phyloP scores from a whole-genome alignment of 2,113 vertebrate species.

The Rhynchopsitta pachyrhyncha region DNA sequence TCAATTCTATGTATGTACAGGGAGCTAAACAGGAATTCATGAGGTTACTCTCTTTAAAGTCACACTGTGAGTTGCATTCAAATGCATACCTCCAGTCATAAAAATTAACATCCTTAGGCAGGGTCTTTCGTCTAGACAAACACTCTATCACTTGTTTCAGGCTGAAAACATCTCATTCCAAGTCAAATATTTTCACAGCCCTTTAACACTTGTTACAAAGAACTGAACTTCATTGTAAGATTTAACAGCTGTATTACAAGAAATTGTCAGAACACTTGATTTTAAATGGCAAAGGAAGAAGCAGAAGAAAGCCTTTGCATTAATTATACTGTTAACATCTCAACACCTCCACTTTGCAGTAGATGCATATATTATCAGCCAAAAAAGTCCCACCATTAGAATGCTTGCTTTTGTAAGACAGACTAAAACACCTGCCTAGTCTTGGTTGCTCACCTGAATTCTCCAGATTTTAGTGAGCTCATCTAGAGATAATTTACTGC shows the following conservation, averaged over 20 bases:
- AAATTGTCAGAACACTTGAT: not conserved
- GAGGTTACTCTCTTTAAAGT: not conserved
- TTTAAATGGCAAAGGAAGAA: not conserved
- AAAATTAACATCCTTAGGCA: not conserved
- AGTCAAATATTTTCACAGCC: not conserved
- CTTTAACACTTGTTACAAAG: not conserved
- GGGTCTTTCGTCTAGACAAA: not conserved
- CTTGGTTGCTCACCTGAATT: conserved; percentile 86
- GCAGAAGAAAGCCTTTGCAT: not conserved
- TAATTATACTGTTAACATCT: not conserved
- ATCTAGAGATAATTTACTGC: conserved; percentile 96
- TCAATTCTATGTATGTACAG: not conserved
- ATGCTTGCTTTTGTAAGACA: not conserved
- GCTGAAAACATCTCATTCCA: not conserved
- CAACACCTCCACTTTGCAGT: not conserved
- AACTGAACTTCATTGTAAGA: not conserved
- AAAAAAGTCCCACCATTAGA: not conserved
- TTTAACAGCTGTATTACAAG: not conserved
- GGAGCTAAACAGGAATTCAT: not conserved
- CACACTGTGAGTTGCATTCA: not conserved
- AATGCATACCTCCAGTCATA: not conserved
- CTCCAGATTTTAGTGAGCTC: conserved; percentile 98
- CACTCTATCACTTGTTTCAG: not conserved
- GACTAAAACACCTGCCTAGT: not conserved
- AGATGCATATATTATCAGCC: not conserved